Base-by-base conservation (phyloP, 2,113 vertebrate genomes). In the Cololabis saira region DNA sequence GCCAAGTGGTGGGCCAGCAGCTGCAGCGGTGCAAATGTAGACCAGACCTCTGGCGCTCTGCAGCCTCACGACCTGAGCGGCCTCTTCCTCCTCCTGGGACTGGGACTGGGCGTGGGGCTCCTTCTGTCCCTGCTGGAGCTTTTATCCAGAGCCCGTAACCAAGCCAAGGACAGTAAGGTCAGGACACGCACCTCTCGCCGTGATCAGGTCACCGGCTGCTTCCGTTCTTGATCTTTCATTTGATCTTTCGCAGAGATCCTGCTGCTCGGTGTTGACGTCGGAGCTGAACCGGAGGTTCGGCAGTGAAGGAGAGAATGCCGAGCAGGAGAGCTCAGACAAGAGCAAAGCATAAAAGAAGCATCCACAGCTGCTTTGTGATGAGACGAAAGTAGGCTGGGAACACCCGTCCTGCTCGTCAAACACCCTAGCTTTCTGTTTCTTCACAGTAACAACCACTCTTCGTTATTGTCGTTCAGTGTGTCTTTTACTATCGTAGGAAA, bases 1-100 rank as follows among this genome's bases (percentile, higher is more conserved):
- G 80, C 92, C 55, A 97, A 96, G 74, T 97, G 95, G 95, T 97
- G 95, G 95, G 87, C 94, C 48, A 95, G 70, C 85, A 95, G 90
- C 49, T 97, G 96, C 43, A 0, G 73, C 1, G 74, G 55, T 0
- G 52, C 55, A 0, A 21, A 75, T 0, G 67, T 64, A 0, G 45
- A 27, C 1, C 86, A 90, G 41, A 37, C 65, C 0, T 73, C 85
- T 0, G 84, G 66, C 0, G 67, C 93, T 0, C 87, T 95, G 51
- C 85, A 92, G 40, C 85, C 93, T 1, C 80, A 91, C 3, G 85
- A 92, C 0, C 84, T 97, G 53, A 92, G 90, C 0, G 94, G 93
- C 1, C 91, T 95, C 50, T 97, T 96, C 54, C 81, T 96, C 12
- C 73, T 95, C 0, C 94, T 97, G 4, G 95, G 91, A 0, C 57